Conservation (phyloP, 2,797 vertebrate genomes). For the Cyclopterus lumpus region DNA sequence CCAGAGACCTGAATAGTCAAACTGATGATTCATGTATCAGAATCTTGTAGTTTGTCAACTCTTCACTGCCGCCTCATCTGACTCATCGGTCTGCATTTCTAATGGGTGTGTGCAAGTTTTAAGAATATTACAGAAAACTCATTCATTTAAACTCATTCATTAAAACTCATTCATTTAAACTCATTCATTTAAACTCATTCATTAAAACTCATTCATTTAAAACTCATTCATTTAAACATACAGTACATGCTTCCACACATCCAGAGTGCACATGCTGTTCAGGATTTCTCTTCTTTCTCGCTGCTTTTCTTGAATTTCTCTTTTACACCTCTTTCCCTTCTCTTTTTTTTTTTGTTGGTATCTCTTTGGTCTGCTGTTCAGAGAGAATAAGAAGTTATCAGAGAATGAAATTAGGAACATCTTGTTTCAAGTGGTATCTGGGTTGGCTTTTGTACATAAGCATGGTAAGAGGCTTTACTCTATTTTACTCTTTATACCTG, state of each 20-base stretch:
- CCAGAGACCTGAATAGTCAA: neutral
- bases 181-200: too few species aligned
- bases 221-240: too few species aligned
- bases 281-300: conserved; percentile 31
- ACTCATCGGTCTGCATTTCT: conserved; percentile 36
- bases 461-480: conserved; percentile 77
- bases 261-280: conserved; percentile 28
- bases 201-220: too few species aligned
- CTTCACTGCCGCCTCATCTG: conserved; percentile 13
- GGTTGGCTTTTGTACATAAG: conserved; percentile 87
- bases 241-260: conserved; percentile 60
- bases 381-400: conserved; percentile 86
- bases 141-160: neutral
- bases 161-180: neutral
- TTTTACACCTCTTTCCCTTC: conserved; percentile 33
- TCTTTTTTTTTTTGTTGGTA: conserved; percentile 22
- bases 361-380: conserved; percentile 58
- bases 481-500: conserved; percentile 17
- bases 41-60: conserved; percentile 69
- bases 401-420: conserved; percentile 89
- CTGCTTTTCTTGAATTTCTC: conserved; percentile 50
- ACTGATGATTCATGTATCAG: conserved; percentile 5
- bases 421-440: conserved; percentile 83
- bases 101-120: conserved; percentile 56
- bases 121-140: neutral